A percentile compares a stretch with the other conserved stretches of the same genome.
Evolutionary conservation across 2,888 invertebrate genomes (phyloP).

Genomic region (Linnaemya tessellans): DNA sequence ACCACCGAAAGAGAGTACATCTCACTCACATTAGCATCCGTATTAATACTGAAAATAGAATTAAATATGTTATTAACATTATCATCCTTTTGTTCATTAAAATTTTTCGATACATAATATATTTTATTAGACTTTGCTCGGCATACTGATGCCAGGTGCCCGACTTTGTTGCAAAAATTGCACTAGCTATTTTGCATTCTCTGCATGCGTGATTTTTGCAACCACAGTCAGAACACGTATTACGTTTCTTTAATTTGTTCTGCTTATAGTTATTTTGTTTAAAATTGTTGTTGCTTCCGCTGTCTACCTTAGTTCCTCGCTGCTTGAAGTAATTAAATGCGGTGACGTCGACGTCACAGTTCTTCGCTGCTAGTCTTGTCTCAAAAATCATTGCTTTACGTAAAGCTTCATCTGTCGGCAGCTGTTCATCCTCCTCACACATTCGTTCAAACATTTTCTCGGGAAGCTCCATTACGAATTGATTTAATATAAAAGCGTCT

Average conservation of each 20-base stretch:
- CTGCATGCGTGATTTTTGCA: slow-evolving; percentile 60
- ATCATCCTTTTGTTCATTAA: slow-evolving; percentile 7
- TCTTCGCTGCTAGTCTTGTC: too few species aligned
- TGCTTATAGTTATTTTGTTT: too few species aligned
- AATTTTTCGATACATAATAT: slow-evolving; percentile 23
- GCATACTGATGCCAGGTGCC: too few species aligned
- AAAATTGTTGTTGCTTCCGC: slow-evolving; percentile 15
- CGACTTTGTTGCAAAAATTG: slow-evolving; percentile 50
- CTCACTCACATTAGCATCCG: too few species aligned
- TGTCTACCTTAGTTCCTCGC: slow-evolving; percentile 9
- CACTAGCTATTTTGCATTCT: slow-evolving; percentile 52
- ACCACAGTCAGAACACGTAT: slow-evolving; percentile 53
- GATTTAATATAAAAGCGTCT: too few species aligned
- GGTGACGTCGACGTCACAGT: slow-evolving; percentile 5
- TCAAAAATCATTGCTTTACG: too few species aligned
- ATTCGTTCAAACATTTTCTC: too few species aligned
- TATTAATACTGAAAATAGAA: too few species aligned
- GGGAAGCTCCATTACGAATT: too few species aligned
- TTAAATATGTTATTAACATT: not conserved
- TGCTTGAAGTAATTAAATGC: slow-evolving; percentile 24
- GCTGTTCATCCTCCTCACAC: too few species aligned
- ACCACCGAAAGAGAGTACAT: too few species aligned
- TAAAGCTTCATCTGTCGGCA: too few species aligned
- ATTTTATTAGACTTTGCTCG: slow-evolving; percentile 29
- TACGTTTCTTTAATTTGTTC: slow-evolving; percentile 26